Evolutionary conservation across 2,113 vertebrate genomes (phyloP).

Genomic region (Microcebus jonahi): DNA sequence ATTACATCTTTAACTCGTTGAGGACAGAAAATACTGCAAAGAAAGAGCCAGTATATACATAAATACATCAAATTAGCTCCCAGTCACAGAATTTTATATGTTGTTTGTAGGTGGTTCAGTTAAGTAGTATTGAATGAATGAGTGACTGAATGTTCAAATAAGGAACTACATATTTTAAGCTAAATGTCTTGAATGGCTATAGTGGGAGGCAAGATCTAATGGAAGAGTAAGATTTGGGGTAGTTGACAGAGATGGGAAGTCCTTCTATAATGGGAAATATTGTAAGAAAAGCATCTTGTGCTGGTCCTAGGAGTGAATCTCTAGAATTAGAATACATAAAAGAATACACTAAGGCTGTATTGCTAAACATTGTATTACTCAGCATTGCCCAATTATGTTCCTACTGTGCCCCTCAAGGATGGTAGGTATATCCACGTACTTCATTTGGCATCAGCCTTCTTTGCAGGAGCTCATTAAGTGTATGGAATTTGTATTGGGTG

Average conservation of each 20-base stretch:
- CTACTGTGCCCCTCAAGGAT: neutral
- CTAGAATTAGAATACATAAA: conserved; percentile 12
- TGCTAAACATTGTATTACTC: neutral
- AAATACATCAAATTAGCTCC: neutral
- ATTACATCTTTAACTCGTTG: neutral
- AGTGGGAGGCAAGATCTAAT: neutral
- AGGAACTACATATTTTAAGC: conserved; percentile 37
- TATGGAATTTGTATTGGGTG: neutral
- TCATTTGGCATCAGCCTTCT: conserved; percentile 19
- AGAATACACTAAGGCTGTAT: conserved; percentile 24
- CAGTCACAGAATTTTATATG: neutral
- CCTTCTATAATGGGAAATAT: conserved; percentile 26
- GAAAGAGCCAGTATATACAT: neutral
- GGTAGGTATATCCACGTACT: neutral
- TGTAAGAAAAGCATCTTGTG: conserved; percentile 4
- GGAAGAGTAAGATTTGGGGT: neutral
- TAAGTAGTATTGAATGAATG: neutral
- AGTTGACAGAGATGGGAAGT: neutral
- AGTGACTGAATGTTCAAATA: neutral
- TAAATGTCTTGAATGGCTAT: conserved; percentile 19
- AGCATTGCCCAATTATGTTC: neutral
- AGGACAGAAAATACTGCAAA: neutral
- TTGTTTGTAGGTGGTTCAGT: neutral
- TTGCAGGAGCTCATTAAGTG: conserved; percentile 30
- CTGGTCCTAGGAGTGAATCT: neutral